Conservation (phyloP, 2,113 vertebrate genomes). For the Puntigrus tetrazona region DNA sequence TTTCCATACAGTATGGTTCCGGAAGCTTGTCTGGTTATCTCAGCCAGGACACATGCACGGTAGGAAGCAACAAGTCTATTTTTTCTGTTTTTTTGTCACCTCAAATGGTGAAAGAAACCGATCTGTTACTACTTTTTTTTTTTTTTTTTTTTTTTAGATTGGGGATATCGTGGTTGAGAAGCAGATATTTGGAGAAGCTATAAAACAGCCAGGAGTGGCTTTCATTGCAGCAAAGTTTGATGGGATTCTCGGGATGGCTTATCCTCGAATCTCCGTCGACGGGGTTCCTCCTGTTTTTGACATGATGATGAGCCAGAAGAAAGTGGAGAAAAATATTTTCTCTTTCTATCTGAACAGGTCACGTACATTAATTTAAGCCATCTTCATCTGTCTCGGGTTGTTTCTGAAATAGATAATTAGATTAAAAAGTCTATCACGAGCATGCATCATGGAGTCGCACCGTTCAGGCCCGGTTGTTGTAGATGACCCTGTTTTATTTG, state of each 20-base stretch:
- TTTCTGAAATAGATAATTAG: background rate
- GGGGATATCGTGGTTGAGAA: constrained; percentile 71
- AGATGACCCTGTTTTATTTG: background rate
- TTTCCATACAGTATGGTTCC: constrained; percentile 89
- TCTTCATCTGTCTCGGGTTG: background rate
- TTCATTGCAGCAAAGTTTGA: constrained; percentile 95
- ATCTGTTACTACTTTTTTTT: rapidly evolving
- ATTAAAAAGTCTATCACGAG: background rate
- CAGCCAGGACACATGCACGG: constrained; percentile 82
- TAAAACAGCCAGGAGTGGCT: constrained; percentile 86
- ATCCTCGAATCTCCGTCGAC: constrained; percentile 84
- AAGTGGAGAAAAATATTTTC: constrained; percentile 86
- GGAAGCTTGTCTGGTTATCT: constrained; percentile 93
- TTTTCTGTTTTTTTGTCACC: background rate
- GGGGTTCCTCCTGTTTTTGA: constrained; percentile 85
- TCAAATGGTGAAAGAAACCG: background rate
- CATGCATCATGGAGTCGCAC: background rate
- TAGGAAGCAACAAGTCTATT: constrained; percentile 49
- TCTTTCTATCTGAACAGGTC: constrained; percentile 99
- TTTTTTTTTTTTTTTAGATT: constrained; percentile 66
- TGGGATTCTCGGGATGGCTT: constrained; percentile 94
- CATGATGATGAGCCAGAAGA: constrained; percentile 86
- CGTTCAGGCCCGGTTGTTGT: background rate
- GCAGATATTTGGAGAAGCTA: constrained; percentile 90
- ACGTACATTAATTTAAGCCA: background rate